A percentile compares a stretch with the other conserved stretches of the same genome.
Evolutionary conservation across 2,888 invertebrate species (phyloP).

Genomic region (Isoperla grammatica): DNA sequence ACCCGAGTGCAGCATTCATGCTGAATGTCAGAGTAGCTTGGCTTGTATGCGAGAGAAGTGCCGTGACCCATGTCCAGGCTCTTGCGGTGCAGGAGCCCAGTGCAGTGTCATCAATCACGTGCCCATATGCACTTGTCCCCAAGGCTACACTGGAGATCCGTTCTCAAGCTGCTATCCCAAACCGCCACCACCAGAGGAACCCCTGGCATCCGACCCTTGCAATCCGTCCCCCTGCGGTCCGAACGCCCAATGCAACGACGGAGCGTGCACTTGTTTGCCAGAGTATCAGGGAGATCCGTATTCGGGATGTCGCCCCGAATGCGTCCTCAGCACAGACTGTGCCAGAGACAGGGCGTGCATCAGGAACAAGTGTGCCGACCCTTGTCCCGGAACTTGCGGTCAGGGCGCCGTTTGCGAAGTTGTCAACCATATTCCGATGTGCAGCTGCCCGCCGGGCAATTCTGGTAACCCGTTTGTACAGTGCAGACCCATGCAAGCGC

Average conservation of each 20-base stretch:
- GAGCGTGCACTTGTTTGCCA: conserved; percentile 56
- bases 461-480: conserved; percentile 50
- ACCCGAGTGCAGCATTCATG: conserved; percentile 67
- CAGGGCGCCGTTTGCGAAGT: conserved; percentile 41
- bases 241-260: conserved; percentile 57
- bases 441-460: conserved; percentile 35
- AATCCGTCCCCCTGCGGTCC: conserved; percentile 47
- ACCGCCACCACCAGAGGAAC: conserved; percentile 40
- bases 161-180: conserved; percentile 37
- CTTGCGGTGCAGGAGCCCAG: conserved; percentile 43
- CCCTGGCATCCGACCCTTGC: conserved; percentile 39
- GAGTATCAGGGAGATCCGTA: conserved; percentile 58
- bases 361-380: conserved; percentile 40
- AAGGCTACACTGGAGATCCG: conserved; percentile 47
- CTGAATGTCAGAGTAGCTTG: conserved; percentile 57
- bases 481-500: conserved; percentile 46
- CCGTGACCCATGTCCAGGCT: conserved; percentile 47
- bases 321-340: conserved; percentile 52
- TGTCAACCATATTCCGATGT: conserved; percentile 42
- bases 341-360: conserved; percentile 51
- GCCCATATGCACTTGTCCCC: conserved; percentile 47
- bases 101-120: conserved; percentile 40
- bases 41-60: conserved; percentile 47
- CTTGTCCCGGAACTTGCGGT: conserved; percentile 42
- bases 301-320: conserved; percentile 57